These are phyloP conservation scores for Bothrops jararaca DNA, from an alignment of 2,113 vertebrate species.

Conservation along the genomic window DNA sequence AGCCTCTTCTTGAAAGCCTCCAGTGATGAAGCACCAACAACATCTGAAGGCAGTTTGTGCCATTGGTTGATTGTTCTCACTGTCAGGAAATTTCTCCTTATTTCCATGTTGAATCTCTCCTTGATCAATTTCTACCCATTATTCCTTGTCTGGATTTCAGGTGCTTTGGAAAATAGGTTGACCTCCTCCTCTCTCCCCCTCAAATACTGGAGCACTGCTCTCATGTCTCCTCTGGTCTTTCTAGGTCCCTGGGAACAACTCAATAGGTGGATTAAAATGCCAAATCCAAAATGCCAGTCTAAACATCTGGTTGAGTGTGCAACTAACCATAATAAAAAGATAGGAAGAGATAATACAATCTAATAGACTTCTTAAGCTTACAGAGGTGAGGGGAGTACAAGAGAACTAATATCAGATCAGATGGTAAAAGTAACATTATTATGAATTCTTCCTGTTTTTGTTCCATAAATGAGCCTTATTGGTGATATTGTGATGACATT, in stretches of 20 bases:
- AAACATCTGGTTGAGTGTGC: background rate
- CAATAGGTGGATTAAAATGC: background rate
- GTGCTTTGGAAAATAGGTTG: too few relatives aligned
- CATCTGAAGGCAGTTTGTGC: too few relatives aligned
- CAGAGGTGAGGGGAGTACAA: background rate
- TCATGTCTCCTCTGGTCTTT: too few relatives aligned
- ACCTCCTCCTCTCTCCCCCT: too few relatives aligned
- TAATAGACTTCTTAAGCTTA: background rate
- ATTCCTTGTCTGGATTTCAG: too few relatives aligned
- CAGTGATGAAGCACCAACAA: too few relatives aligned
- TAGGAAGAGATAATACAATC: background rate
- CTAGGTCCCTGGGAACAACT: background rate
- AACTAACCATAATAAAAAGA: background rate
- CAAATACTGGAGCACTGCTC: too few relatives aligned
- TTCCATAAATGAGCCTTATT: conserved; percentile 8
- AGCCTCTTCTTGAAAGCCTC: too few relatives aligned
- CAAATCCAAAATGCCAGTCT: background rate
- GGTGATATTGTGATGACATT: background rate
- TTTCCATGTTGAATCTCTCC: too few relatives aligned
- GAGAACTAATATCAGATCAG: background rate
- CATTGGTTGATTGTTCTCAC: too few relatives aligned
- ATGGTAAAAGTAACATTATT: background rate
- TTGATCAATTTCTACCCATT: too few relatives aligned
- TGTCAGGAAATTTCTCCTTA: too few relatives aligned
- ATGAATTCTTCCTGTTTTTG: background rate